Evolutionary conservation across 2,888 invertebrate species (phyloP), one percentile per base, ranked within the genome.

Genomic region (Luffia ferchaultella): DNA sequence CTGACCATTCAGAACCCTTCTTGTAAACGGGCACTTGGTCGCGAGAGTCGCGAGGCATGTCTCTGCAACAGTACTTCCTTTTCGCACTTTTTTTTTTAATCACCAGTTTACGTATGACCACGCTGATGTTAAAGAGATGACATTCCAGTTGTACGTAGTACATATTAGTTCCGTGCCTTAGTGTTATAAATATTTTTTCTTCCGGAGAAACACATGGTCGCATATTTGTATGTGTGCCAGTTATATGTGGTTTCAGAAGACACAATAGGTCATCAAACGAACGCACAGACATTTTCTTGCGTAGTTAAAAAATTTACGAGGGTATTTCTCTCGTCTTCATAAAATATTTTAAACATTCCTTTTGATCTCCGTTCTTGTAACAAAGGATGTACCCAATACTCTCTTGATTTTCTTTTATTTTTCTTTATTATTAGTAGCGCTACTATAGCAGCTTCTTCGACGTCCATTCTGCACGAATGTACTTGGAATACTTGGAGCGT

Each of bases 211-310:
- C 45, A 52, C 53, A 54, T 53, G 52, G 51, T 52, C 54, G 53
- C 54, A 56, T 53, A 54, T 54, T 53, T 50, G 53, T 54, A 53
- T 53, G 53, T 54, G 43, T 52, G 49, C 54, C 50, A 54, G 50
- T 54, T 50, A 50, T 54, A 49, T 52, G 30, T 12, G 30, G 30
- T 52, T 52, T 52, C 16, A 56, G 53, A 53, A 52, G 54, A 54
- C 53, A 56, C 52, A 54, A 53, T 54, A 56, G 20, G 20, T 55
- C 53, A 53, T 56, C 56, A 56, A 54, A 56, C 50, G 53, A 54
- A 53, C 51, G 3, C 53, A 54, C 54, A 53, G 54, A 56, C 54
- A 56, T 53, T 53, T 12, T 30, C 54, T 54, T 52, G 50, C 52
- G 40, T 55, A 57, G 19, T 54, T 53, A 52, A 57, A 55, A 30